These are phyloP conservation scores for Drosophila histrio DNA, from an alignment of 2,888 invertebrate species.

Conservation along the genomic window DNA sequence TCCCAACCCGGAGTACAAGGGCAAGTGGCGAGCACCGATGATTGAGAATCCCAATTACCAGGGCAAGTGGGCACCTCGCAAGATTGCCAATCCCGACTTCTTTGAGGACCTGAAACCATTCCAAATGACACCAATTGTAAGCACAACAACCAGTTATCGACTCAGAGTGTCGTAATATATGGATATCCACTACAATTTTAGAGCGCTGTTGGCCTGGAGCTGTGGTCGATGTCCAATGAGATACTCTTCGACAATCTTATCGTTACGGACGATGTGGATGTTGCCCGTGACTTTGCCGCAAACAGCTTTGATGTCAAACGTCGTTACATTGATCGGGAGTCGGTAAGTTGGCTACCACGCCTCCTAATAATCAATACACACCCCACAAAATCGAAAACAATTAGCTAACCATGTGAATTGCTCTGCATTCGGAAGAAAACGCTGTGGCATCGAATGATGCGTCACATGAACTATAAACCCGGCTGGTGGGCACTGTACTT, in stretches of 20 bases:
- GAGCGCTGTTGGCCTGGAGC: slow-evolving; percentile 97
- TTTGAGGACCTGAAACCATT: slow-evolving; percentile 96
- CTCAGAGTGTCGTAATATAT: background rate
- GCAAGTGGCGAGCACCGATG: slow-evolving; percentile 95
- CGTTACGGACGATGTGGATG: slow-evolving; percentile 91
- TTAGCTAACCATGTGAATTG: slow-evolving; percentile 30
- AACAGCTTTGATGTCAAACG: slow-evolving; percentile 94
- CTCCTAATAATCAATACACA: background rate
- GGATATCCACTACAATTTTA: slow-evolving; percentile 80
- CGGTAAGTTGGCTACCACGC: slow-evolving; percentile 87
- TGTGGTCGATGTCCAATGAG: slow-evolving; percentile 99
- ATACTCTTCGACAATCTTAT: slow-evolving; percentile 98
- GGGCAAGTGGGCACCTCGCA: slow-evolving; percentile 96
- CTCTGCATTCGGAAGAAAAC: slow-evolving; percentile 85
- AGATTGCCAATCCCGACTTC: slow-evolving; percentile 95
- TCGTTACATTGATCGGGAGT: slow-evolving; percentile 91
- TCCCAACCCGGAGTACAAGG: slow-evolving; percentile 96
- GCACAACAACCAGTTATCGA: slow-evolving; percentile 74
- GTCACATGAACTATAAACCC: slow-evolving; percentile 90
- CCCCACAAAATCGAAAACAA: slow-evolving; percentile 1
- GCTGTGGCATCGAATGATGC: slow-evolving; percentile 90
- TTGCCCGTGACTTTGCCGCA: slow-evolving; percentile 92
- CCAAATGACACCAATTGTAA: slow-evolving; percentile 94
- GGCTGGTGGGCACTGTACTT: slow-evolving; percentile 93
- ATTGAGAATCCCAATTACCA: slow-evolving; percentile 97